These are phyloP conservation scores for Rhadinocentrus ornatus DNA, from an alignment of 2,797 vertebrate species.

Conservation along the genomic window DNA sequence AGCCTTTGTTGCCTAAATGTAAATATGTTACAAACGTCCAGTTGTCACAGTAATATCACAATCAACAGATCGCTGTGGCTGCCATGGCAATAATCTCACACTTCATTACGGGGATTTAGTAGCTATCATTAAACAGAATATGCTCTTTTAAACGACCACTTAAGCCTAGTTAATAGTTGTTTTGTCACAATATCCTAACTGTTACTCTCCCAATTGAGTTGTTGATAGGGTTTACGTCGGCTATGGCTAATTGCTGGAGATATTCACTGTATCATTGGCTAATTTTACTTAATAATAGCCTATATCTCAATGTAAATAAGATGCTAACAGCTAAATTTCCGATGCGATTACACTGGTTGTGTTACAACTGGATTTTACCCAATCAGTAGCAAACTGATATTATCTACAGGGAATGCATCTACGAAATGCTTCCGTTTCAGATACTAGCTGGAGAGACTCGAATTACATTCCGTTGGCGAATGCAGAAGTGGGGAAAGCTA, in stretches of 20 bases:
- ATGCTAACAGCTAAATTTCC: constrained; percentile 9
- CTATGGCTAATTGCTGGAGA: constrained; percentile 66
- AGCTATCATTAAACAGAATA: not conserved
- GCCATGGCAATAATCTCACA: constrained; percentile 10
- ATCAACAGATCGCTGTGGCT: constrained; percentile 41
- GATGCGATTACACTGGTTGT: not conserved
- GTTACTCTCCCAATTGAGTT: constrained; percentile 11
- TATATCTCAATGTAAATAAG: constrained; percentile 29
- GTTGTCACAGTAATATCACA: constrained; percentile 44
- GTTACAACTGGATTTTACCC: not conserved
- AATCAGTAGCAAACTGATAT: not conserved
- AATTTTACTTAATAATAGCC: constrained; percentile 37
- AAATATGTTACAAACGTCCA: constrained; percentile 12
- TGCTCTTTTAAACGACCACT: not conserved
- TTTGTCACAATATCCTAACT: constrained; percentile 21
- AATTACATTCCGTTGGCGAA: constrained; percentile 54
- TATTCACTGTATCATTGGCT: constrained; percentile 55
- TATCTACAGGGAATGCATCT: constrained; percentile 16
- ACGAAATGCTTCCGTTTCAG: constrained; percentile 46
- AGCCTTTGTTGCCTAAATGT: constrained; percentile 6
- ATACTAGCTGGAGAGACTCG: constrained; percentile 47
- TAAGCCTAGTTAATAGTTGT: constrained; percentile 2
- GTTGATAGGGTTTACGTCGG: constrained; percentile 34
- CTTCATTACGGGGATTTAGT: not conserved
- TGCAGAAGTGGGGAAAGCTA: constrained; percentile 49